Percentiles rank a stretch among this genome's conserved stretches.
These are phyloP conservation scores for Spilarctia lutea DNA, from an alignment of 2,888 invertebrate genomes.

Conservation along the genomic window DNA sequence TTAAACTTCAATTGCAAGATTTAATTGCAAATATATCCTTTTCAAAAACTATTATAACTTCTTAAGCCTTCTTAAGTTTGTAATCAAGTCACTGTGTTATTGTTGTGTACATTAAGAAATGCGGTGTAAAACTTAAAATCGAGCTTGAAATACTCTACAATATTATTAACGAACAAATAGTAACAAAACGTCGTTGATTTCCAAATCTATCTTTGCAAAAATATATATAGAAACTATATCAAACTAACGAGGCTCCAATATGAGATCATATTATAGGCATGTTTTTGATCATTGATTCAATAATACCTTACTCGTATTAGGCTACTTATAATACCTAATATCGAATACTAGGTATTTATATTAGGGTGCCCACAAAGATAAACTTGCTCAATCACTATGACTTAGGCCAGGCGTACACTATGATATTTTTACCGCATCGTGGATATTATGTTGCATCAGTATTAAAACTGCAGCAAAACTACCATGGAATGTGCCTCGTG, in stretches of 20 bases:
- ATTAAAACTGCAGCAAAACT: background rate
- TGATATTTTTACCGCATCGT: background rate
- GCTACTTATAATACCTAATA: too few species aligned
- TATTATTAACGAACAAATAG: background rate
- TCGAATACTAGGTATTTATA: background rate
- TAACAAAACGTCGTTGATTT: background rate
- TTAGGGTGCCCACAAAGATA: background rate
- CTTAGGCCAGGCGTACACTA: background rate
- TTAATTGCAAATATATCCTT: too few species aligned
- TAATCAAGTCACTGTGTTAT: background rate
- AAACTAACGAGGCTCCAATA: slow-evolving; percentile 18
- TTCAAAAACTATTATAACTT: background rate
- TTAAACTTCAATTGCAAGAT: too few species aligned
- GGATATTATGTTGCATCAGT: background rate
- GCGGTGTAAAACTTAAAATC: background rate
- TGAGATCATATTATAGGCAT: slow-evolving; percentile 34
- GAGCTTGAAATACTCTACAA: background rate
- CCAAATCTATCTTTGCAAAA: slow-evolving; percentile 16
- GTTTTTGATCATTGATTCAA: background rate
- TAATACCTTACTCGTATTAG: background rate
- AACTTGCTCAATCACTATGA: background rate
- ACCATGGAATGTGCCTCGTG: too few species aligned
- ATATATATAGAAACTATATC: slow-evolving; percentile 28
- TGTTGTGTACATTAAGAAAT: background rate
- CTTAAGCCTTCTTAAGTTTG: too few species aligned